Evolutionary conservation across 2,113 vertebrate species (phyloP).

Genomic region (Lagopus muta): DNA sequence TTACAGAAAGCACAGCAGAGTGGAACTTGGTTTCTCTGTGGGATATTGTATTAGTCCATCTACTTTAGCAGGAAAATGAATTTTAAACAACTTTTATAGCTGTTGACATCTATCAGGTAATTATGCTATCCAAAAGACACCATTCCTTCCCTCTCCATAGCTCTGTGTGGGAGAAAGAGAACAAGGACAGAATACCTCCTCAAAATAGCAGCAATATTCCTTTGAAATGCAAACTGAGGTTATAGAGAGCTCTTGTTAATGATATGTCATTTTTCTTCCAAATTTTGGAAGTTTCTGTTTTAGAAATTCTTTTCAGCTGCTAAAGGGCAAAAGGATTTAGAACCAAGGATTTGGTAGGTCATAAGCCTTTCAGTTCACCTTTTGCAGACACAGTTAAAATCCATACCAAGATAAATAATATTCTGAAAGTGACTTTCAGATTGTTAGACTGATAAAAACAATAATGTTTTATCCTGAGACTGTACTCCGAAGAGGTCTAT

Average conservation of each 20-base stretch:
- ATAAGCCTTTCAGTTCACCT: constrained; percentile 27
- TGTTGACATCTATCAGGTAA: not conserved
- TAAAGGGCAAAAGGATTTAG: constrained; percentile 12
- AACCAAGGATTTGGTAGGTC: constrained; percentile 22
- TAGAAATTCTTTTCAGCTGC: not conserved
- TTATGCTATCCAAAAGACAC: not conserved
- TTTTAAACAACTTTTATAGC: not conserved
- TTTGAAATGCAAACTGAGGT: not conserved
- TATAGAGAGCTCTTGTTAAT: not conserved
- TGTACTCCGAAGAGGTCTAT: constrained; percentile 49
- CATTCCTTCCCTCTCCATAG: not conserved
- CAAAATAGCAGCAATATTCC: not conserved
- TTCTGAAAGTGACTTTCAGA: constrained; percentile 67
- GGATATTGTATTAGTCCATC: not conserved
- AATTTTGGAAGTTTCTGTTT: not conserved
- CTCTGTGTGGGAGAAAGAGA: not conserved
- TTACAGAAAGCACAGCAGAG: not conserved
- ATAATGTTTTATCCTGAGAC: constrained; percentile 52
- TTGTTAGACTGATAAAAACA: constrained; percentile 55
- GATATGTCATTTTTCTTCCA: not conserved
- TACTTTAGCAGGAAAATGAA: not conserved
- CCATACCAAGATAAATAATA: constrained; percentile 2
- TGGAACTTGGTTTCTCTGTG: not conserved
- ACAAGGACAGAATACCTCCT: not conserved
- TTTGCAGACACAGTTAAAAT: constrained; percentile 24